Base-by-base conservation (phyloP, 2,113 vertebrate species). In the Pterophyllum scalare region DNA sequence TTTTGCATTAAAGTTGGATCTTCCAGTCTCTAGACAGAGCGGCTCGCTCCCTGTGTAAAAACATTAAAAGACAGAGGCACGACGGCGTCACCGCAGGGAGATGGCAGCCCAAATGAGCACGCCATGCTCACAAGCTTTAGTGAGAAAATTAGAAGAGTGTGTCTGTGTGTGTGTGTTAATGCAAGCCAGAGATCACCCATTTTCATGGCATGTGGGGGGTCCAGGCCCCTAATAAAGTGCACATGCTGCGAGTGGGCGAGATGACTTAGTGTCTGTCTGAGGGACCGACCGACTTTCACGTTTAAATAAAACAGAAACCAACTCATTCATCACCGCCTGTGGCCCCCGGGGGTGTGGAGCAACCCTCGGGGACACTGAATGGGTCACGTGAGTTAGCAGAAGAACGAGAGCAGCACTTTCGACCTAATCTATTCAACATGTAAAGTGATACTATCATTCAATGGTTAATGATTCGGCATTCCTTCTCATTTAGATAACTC, bases 61-160 rank as follows among this genome's bases (percentile, higher is more conserved):
- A 94, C 94, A 94, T 95, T 91, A 94, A 92, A 72, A 94, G 93
- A 88, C 92, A 59, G 93, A 93, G 94, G 94, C 95, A 87, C 88
- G 88, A 87, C 92, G 95, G 95, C 95, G 95, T 95, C 95, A 94
- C 95, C 95, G 89, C 95, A 96, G 86, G 82, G 90, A 95, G 90
- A 94, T 89, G 94, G 95, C 95, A 92, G 90, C 89, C 85, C 92
- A 86, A 94, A 89, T 84, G 87, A 94, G 77, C 80, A 78, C 83
- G 80, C 88, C 70, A 60, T 60, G 80, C 80, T 91, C 84, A 59
- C 72, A 72, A 40, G 89, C 88, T 70, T 33, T 43, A 94, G 92
- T 76, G 91, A 89, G 92, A 94, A 92, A 95, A 95, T 94, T 94
- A 94, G 90, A 94, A 94, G 89, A 90, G 93, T 87, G 91, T 93